phyloP scores from a whole-genome alignment of 2,888 invertebrate genomes.

The Amiota mariae region DNA sequence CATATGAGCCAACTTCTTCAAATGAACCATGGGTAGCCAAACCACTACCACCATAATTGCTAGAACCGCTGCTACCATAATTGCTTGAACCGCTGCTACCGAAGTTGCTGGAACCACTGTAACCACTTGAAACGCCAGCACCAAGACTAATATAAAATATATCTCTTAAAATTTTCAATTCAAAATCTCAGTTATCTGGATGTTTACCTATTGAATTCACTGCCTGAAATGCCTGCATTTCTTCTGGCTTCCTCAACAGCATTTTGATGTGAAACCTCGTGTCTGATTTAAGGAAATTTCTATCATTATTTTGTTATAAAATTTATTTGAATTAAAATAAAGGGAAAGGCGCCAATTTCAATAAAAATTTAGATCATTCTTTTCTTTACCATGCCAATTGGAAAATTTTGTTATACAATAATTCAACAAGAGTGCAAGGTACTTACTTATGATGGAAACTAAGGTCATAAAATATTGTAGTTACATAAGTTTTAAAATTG shows the following conservation, averaged over 20 bases:
- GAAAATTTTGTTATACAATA: conserved; percentile 46
- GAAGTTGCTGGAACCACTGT: conserved; percentile 34
- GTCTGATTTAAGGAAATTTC: conserved; percentile 54
- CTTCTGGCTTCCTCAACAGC: conserved; percentile 69
- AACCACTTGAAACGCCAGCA: conserved; percentile 37
- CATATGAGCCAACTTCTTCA: conserved; percentile 61
- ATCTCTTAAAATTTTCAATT: background rate
- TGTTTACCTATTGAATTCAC: conserved; percentile 42
- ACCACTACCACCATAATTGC: conserved; percentile 25
- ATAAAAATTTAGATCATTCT: conserved; percentile 31
- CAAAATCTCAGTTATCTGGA: background rate
- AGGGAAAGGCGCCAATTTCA: conserved; percentile 8
- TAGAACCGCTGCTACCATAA: background rate
- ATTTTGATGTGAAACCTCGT: conserved; percentile 67
- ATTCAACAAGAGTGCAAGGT: conserved; percentile 53
- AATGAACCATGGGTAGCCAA: conserved; percentile 41
- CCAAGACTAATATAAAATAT: background rate
- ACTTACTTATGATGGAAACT: conserved; percentile 68
- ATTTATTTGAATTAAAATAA: background rate
- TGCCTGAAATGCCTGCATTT: conserved; percentile 51
- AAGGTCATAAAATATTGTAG: conserved; percentile 41
- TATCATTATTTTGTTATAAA: background rate
- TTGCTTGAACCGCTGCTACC: conserved; percentile 8
- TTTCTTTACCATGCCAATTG: conserved; percentile 64
- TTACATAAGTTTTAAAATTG: conserved; percentile 20